These are phyloP conservation scores for Enteromius argenteus DNA, from an alignment of 2,797 vertebrate genomes.

Conservation along the genomic window DNA sequence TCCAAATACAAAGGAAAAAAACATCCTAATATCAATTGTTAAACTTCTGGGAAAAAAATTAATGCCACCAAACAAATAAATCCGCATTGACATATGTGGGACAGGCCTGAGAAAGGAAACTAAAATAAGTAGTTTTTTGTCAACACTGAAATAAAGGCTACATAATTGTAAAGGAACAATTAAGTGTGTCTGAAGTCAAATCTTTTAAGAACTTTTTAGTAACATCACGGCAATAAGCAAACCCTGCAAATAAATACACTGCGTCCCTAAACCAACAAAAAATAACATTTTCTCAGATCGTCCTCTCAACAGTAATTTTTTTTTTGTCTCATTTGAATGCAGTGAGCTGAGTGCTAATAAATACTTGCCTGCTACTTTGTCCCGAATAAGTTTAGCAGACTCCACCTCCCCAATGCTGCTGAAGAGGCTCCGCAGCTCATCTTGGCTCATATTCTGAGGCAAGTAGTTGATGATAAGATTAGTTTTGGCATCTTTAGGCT, in stretches of 20 bases:
- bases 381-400: constrained; percentile 96
- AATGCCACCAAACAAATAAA: constrained; percentile 66
- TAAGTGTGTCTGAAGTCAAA: not conserved
- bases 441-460: constrained; percentile 98
- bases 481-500: constrained; percentile 93
- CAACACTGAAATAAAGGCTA: constrained; percentile 18
- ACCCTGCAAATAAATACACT: constrained; percentile 6
- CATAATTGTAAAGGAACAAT: constrained; percentile 4
- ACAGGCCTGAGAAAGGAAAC: constrained; percentile 13
- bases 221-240: not conserved
- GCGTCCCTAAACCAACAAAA: not conserved
- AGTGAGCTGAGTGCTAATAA: not conserved
- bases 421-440: constrained; percentile 95
- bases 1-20: constrained; percentile 80
- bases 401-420: constrained; percentile 98
- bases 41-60: constrained; percentile 75
- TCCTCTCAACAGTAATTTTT: not conserved
- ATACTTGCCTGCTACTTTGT: constrained; percentile 95
- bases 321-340: not conserved
- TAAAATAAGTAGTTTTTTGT: not conserved
- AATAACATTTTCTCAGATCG: not conserved
- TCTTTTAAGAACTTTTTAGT: not conserved
- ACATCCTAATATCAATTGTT: constrained; percentile 60
- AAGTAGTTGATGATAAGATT: constrained; percentile 99
- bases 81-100: constrained; percentile 7